Evolutionary conservation across 2,888 invertebrate genomes (phyloP), one percentile per base, ranked within the genome.

Genomic region (Ectobius pallidus): DNA sequence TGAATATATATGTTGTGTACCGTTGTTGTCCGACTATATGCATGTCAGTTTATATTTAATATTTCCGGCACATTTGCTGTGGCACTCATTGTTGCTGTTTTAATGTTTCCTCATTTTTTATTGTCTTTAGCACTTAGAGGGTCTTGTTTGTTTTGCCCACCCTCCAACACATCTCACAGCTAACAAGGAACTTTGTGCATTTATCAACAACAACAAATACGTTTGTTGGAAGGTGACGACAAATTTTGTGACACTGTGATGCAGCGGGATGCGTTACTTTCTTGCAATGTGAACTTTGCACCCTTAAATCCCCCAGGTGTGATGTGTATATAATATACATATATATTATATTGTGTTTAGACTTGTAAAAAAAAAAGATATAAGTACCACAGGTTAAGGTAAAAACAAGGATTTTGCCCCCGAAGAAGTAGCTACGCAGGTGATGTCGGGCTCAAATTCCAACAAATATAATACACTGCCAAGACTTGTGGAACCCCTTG

Each of bases 391-490:
- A 58, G 27, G n/a, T 58, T 58, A 58, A 30, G 58, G 58, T 58
- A 16, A 58, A 52, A 34, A 34, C 6, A 11, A 34, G 34, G 25
- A 52, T 30, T n/a, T n/a, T 32, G 16, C 4, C 30, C n/a, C 58
- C 32, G n/a, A n/a, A 30, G 58, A 30, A 58, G 58, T 6, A 25
- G 32, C n/a, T 22, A 39, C 6, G 52, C 9, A 52, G 20, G 52
- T 20, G 14, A 2, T 9, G 20, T 42, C 25, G 44, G 65, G 65
- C 65, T 65, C 46, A 65, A 27, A 25, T 42, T 69, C 52, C 46
- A 18, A 25, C 39, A 42, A 70, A 46, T 55, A 30, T 34, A 25
- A 65, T 34, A 65, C 73, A 73, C 73, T 72, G 71, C 74, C 71
- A 62, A 61, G 46, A 46, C 74, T 71, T 68, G 69, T 69, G 68